Evolutionary conservation across 2,797 vertebrate species (phyloP).

Genomic region (Eidolon dupreanum): DNA sequence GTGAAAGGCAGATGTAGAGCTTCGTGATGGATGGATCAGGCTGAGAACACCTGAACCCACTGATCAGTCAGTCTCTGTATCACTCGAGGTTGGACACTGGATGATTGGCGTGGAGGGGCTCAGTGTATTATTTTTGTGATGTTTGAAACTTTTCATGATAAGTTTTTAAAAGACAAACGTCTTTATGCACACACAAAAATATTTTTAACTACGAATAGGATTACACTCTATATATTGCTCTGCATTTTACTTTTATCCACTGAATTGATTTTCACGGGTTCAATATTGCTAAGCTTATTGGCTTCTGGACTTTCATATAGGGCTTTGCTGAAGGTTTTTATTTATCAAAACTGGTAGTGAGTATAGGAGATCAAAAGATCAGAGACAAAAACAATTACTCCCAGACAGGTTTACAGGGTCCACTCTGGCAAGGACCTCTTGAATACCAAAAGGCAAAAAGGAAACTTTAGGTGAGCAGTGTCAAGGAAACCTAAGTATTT

Average conservation of each 20-base stretch:
- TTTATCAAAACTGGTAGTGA: neutral
- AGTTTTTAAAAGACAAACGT: neutral
- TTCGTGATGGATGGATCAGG: neutral
- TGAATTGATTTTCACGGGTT: neutral
- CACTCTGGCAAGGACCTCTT: neutral
- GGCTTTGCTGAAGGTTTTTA: neutral
- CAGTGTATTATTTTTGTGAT: neutral
- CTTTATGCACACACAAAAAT: neutral
- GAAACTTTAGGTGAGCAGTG: neutral
- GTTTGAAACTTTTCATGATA: neutral
- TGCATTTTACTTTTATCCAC: neutral
- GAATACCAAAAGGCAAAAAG: neutral
- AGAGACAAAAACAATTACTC: neutral
- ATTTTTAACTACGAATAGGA: neutral
- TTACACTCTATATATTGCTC: neutral
- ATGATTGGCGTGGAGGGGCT: neutral
- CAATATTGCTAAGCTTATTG: neutral
- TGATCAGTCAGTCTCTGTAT: neutral
- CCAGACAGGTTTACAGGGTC: neutral
- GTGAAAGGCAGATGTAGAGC: neutral
- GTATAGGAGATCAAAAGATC: neutral
- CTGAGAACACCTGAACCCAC: neutral
- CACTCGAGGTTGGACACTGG: neutral
- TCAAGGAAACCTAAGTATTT: neutral
- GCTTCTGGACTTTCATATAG: neutral